Percentiles rank a stretch among this genome's conserved stretches.
These are phyloP conservation scores for Uria lomvia DNA, from an alignment of 2,113 vertebrate genomes.

Conservation along the genomic window DNA sequence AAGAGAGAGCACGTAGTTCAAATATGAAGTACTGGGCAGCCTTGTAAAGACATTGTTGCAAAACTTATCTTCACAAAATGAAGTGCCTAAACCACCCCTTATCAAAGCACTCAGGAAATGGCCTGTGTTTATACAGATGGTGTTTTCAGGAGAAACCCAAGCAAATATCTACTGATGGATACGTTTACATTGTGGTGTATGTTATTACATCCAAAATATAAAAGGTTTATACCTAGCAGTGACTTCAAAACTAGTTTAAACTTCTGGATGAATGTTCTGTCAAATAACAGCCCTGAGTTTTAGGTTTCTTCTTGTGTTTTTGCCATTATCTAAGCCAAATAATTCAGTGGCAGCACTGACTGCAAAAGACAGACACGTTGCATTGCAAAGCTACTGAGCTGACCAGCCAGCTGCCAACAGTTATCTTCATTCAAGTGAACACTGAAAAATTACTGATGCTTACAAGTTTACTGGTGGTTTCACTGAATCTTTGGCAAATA, in stretches of 20 bases:
- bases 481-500: background rate
- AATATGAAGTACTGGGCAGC: background rate
- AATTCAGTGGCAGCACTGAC: background rate
- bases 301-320: background rate
- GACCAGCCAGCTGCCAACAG: background rate
- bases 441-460: background rate
- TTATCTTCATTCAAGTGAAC: background rate
- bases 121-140: background rate
- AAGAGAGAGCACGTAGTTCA: background rate
- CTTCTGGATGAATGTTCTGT: background rate
- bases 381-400: background rate
- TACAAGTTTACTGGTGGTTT: background rate
- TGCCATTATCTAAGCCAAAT: background rate
- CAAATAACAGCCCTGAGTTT: background rate
- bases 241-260: background rate
- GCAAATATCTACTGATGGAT: background rate
- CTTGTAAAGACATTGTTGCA: background rate
- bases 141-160: background rate
- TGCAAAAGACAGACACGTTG: background rate
- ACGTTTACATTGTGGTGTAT: fast-evolving
- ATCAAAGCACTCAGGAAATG: background rate
- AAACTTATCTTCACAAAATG: background rate
- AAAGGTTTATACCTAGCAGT: background rate
- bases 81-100: background rate
- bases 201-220: background rate